Percentiles rank a stretch among this genome's conserved stretches.
Conservation (phyloP, 2,113 vertebrate genomes). For the Apaloderma vittatum region DNA sequence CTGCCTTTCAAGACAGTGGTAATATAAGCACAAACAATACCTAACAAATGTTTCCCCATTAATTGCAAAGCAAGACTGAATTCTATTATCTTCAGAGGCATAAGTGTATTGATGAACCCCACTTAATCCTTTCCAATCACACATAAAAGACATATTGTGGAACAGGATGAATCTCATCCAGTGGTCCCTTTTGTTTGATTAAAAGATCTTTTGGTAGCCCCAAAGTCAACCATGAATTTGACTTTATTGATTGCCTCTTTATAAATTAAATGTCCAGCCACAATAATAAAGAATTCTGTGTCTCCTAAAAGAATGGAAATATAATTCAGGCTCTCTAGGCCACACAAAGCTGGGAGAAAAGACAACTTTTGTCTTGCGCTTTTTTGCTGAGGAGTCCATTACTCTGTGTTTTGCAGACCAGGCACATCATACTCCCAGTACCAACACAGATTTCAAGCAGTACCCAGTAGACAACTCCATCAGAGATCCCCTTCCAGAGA, state of each 20-base stretch:
- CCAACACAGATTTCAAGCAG: neutral
- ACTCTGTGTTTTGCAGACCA: neutral
- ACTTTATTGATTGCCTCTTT: constrained; percentile 33
- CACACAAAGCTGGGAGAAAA: neutral
- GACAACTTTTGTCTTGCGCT: neutral
- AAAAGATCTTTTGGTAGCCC: constrained; percentile 25
- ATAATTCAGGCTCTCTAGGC: neutral
- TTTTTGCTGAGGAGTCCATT: neutral
- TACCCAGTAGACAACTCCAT: neutral
- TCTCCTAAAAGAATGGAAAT: neutral
- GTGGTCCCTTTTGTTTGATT: constrained; percentile 19
- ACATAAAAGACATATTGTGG: neutral
- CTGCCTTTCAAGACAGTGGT: neutral
- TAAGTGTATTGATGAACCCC: neutral
- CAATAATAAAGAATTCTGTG: neutral
- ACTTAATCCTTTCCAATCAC: neutral
- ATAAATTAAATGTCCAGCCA: neutral
- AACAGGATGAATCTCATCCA: neutral
- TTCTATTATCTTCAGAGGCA: neutral
- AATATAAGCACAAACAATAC: neutral
- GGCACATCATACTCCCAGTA: neutral
- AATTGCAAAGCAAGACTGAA: neutral
- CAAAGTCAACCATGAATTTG: constrained; percentile 35
- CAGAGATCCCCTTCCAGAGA: neutral
- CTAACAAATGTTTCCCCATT: neutral